Evolutionary conservation across 1,140 invertebrate genomes (phyloP).

Genomic region (Diprion similis): DNA sequence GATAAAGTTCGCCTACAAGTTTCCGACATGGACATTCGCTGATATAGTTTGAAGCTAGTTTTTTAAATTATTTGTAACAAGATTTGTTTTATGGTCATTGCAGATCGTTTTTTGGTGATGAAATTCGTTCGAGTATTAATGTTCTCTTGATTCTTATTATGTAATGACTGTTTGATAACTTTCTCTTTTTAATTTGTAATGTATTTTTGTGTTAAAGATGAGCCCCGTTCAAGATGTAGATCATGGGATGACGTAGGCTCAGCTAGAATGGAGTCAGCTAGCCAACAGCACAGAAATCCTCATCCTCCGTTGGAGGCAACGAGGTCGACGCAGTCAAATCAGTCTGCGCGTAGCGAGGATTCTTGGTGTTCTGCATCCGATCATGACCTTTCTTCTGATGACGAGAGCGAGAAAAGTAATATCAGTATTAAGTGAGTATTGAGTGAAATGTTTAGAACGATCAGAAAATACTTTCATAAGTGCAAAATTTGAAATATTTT

Average conservation of each 20-base stretch:
- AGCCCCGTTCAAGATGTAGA: conserved; percentile 64
- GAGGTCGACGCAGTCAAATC: conserved; percentile 54
- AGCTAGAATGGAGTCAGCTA: conserved; percentile 56
- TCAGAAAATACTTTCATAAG: conserved; percentile 13
- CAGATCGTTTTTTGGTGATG: not conserved
- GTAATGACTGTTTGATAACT: too few species aligned
- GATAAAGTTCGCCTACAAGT: too few species aligned
- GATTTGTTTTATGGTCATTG: not conserved
- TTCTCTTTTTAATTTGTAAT: not conserved
- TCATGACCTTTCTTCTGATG: conserved; percentile 68
- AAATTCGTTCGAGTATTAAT: not conserved
- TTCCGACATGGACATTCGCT: too few species aligned
- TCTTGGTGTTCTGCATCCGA: conserved; percentile 70
- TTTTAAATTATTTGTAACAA: too few species aligned
- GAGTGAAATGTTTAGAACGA: conserved; percentile 8
- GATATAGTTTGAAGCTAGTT: too few species aligned
- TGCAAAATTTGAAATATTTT: conserved; percentile 14
- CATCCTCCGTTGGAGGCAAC: conserved; percentile 53
- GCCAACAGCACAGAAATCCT: conserved; percentile 46
- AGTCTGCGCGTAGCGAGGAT: conserved; percentile 63
- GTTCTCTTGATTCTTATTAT: not conserved
- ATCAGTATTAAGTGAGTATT: conserved; percentile 65
- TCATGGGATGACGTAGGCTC: conserved; percentile 66
- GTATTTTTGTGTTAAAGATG: conserved; percentile 57
- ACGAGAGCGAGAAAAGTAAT: conserved; percentile 68